Base-by-base conservation (phyloP, 2,888 invertebrate species). In the Pedicia rivosa region DNA sequence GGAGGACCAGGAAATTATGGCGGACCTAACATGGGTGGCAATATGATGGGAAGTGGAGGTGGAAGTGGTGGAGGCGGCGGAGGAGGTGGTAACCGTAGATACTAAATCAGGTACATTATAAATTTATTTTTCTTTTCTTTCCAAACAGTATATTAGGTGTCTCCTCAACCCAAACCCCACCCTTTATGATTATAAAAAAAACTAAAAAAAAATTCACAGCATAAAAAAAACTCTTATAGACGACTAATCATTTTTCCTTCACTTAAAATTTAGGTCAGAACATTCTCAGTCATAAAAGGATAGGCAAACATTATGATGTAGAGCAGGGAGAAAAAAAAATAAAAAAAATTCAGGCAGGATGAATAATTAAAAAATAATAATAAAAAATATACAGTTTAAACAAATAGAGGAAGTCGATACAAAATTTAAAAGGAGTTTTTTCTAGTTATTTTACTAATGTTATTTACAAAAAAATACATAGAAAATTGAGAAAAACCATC, bases 41-140 rank as follows among this genome's bases (percentile, higher is more conserved):
- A 40, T 34, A 47, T 41, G 25, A 47, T 40, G 35, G 40, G 42
- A 28, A 37, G 43, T 12, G 41, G 42, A 33, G 45, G 46, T n/a
- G 47, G 44, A 29, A 43, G 42, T 16, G 42, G 43, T 36, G 45
- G 32, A 20, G 32, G n/a, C n/a, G n/a, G 19, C 9, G 32, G 43
- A 17, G 45, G 43, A n/a, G 42, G 42, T 37, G 45, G 43, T 26
- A 47, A 45, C 38, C 41, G 47, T 27, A 42, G 46, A 43, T 47
- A 47, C 41, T 47, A 43, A 20, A 20, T 32, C n/a, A 22, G 32
- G 5, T 32, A 22, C 2, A 20, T 32, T 13, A 13, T 20, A 13
- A 13, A 20, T 32, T 13, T n/a, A n/a, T n/a, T n/a, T n/a, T n/a
- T n/a, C n/a, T n/a, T n/a, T n/a, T n/a, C n/a, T n/a, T n/a, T n/a